Evolutionary conservation across 1,140 invertebrate species (phyloP).

Genomic region (Heterodera carotae): DNA sequence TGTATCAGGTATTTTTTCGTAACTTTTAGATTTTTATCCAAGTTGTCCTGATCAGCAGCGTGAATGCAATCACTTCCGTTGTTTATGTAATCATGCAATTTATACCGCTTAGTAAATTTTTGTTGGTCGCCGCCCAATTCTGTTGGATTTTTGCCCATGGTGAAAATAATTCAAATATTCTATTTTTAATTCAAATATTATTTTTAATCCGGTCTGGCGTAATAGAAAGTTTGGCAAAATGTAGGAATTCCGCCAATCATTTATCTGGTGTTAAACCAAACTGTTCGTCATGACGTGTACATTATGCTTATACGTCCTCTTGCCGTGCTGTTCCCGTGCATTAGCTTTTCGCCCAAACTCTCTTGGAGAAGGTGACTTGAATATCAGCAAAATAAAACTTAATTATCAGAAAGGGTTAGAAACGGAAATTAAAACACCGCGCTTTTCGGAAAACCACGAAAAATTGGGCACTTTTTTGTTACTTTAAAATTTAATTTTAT

Average conservation of each 20-base stretch:
- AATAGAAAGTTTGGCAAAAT: too few species aligned
- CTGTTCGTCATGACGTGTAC: slow-evolving; percentile 18
- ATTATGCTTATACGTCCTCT: slow-evolving; percentile 10
- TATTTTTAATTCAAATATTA: not conserved
- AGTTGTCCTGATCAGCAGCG: slow-evolving; percentile 32
- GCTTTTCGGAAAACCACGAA: too few species aligned
- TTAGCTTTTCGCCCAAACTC: not conserved
- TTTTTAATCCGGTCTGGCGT: not conserved
- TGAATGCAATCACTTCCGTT: slow-evolving; percentile 30
- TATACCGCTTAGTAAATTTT: slow-evolving; percentile 26
- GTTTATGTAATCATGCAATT: slow-evolving; percentile 40
- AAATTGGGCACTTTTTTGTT: too few species aligned
- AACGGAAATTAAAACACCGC: too few species aligned
- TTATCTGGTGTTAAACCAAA: slow-evolving; percentile 16
- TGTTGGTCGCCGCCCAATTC: slow-evolving; percentile 27
- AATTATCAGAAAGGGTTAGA: too few species aligned
- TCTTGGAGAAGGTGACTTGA: too few species aligned
- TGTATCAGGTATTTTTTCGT: too few species aligned
- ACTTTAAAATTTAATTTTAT: too few species aligned
- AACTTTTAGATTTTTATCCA: slow-evolving; percentile 34
- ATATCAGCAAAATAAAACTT: not conserved
- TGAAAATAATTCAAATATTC: not conserved
- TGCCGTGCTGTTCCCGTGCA: not conserved
- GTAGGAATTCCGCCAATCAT: slow-evolving; percentile 25
- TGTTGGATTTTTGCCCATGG: slow-evolving; percentile 36